Evolutionary conservation across 2,888 invertebrate species (phyloP).

Genomic region (Heliothis peltigera): DNA sequence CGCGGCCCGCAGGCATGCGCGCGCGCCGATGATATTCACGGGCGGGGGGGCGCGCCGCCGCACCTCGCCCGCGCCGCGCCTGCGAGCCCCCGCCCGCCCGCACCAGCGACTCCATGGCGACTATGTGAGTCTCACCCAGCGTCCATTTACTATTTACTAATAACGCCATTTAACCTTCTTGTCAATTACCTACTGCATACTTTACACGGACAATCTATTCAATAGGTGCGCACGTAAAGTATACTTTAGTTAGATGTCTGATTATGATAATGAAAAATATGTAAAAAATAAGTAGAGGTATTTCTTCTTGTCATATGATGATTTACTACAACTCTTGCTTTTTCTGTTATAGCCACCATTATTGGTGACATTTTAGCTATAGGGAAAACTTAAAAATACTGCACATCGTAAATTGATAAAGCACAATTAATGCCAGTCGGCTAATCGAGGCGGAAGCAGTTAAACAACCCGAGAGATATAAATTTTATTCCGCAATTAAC

Average conservation of each 20-base stretch:
- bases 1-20: constrained; percentile 75
- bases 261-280: no score
- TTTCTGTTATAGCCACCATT: background rate
- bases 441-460: constrained; percentile 30
- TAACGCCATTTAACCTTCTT: constrained; percentile 14
- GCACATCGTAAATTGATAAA: constrained; percentile 11
- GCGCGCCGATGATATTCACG: constrained; percentile 88
- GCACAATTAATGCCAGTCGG: constrained; percentile 32
- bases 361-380: background rate
- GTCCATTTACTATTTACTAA: constrained; percentile 42
- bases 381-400: constrained; percentile 11
- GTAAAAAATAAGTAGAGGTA: no score
- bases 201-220: no score
- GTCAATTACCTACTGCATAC: constrained; percentile 23
- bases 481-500: constrained; percentile 50
- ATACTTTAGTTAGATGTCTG: no score
- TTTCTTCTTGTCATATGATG: no score
- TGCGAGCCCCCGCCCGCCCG: constrained; percentile 73
- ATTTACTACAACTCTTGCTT: background rate
- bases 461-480: constrained; percentile 37
- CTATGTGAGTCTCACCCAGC: constrained; percentile 74
- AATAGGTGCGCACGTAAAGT: background rate
- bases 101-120: constrained; percentile 75
- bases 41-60: constrained; percentile 89
- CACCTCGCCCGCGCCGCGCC: constrained; percentile 83